Evolutionary conservation across 2,888 invertebrate genomes (phyloP).

Genomic region (Oxycera nigricornis): DNA sequence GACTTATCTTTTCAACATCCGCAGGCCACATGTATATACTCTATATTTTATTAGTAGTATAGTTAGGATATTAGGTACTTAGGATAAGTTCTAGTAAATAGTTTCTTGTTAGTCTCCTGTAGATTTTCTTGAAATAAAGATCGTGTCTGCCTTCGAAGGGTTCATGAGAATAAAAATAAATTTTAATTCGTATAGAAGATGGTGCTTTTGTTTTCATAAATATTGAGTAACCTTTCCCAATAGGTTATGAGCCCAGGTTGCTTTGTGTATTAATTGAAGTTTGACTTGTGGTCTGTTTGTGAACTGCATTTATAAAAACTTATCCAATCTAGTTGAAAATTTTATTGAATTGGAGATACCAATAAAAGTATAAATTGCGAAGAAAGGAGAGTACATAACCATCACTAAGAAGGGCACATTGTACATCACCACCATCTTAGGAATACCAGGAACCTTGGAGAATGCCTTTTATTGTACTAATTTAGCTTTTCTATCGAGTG

Average conservation of each 20-base stretch:
- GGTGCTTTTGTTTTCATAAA: not conserved
- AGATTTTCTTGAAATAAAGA: not conserved
- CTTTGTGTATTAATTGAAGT: not conserved
- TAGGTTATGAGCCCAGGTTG: conserved; percentile 7
- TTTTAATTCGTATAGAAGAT: not conserved
- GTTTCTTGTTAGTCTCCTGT: not conserved
- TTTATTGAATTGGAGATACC: conserved; percentile 46
- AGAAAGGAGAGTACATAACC: conserved; percentile 50
- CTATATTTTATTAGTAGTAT: too few species aligned
- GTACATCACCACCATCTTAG: conserved; percentile 50
- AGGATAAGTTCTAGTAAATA: not conserved
- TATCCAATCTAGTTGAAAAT: conserved; percentile 43
- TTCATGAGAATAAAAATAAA: conserved; percentile 1
- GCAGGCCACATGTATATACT: too few species aligned
- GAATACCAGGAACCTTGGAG: conserved; percentile 47
- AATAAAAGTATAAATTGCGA: conserved; percentile 53
- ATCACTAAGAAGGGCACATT: conserved; percentile 53
- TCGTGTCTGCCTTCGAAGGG: not conserved
- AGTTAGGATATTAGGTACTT: not conserved
- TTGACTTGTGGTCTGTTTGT: conserved; percentile 44
- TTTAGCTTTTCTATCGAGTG: conserved; percentile 49
- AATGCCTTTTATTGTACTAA: conserved; percentile 52
- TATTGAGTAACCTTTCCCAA: not conserved
- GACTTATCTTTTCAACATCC: not conserved
- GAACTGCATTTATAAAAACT: conserved; percentile 48